A percentile compares a stretch with the other conserved stretches of the same genome.
Conservation (phyloP, 1,140 invertebrate genomes). For the Drosophila saltans region DNA sequence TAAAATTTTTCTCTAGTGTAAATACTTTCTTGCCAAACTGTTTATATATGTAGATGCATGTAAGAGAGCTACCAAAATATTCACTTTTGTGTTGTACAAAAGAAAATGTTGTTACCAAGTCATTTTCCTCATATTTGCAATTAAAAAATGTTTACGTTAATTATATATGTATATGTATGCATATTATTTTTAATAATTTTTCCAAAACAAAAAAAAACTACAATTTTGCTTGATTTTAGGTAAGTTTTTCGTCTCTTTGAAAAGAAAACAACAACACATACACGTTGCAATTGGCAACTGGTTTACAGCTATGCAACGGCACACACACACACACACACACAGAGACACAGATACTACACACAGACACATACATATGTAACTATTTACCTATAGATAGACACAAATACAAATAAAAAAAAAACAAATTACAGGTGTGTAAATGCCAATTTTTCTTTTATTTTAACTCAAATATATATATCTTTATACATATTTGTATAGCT, state of each 20-base stretch:
- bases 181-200: too few relatives aligned
- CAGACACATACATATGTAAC: conserved; percentile 29
- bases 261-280: conserved; percentile 39
- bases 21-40: too few relatives aligned
- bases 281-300: conserved; percentile 80
- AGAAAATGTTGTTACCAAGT: too few relatives aligned
- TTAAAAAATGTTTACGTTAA: too few relatives aligned
- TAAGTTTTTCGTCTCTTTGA: conserved; percentile 49
- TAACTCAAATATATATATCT: conserved; percentile 35
- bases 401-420: conserved; percentile 36
- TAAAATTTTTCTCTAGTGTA: too few relatives aligned
- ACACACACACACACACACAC: conserved; percentile 35
- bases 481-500: conserved; percentile 20
- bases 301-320: conserved; percentile 77
- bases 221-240: conserved; percentile 14
- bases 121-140: too few relatives aligned
- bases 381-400: conserved; percentile 42
- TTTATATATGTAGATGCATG: too few relatives aligned
- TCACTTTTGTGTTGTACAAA: too few relatives aligned
- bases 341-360: conserved; percentile 1
- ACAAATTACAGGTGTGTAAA: conserved; percentile 70
- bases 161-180: too few relatives aligned
- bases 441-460: conserved; percentile 64
- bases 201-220: not conserved
- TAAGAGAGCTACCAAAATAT: too few relatives aligned